Evolutionary conservation across 2,888 invertebrate genomes (phyloP).

Genomic region (Cyclophora punctaria): DNA sequence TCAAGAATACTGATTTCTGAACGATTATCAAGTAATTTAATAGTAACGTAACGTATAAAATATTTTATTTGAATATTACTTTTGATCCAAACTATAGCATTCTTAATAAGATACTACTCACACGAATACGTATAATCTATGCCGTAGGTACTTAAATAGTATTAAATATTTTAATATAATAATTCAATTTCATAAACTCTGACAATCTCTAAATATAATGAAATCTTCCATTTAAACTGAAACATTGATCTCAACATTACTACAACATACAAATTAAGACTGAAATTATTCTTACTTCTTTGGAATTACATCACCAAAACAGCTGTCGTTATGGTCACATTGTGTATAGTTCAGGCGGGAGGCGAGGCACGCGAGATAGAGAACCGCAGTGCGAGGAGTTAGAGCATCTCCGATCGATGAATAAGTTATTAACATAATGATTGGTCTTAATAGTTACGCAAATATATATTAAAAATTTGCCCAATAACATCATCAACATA

Average conservation of each 20-base stretch:
- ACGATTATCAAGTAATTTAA: constrained; percentile 5
- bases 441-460: too few relatives aligned
- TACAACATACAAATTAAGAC: constrained; percentile 44
- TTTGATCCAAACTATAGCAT: constrained; percentile 5
- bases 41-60: constrained; percentile 4
- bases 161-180: constrained; percentile 7
- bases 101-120: constrained; percentile 10
- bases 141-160: constrained; percentile 7
- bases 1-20: constrained; percentile 10
- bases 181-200: constrained; percentile 17
- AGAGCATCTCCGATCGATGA: too few relatives aligned
- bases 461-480: too few relatives aligned
- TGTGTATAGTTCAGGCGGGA: constrained; percentile 62
- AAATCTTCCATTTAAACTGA: constrained; percentile 17
- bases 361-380: too few relatives aligned
- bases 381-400: too few relatives aligned
- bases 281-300: constrained; percentile 71
- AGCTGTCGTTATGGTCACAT: constrained; percentile 71
- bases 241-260: constrained; percentile 28
- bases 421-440: too few relatives aligned
- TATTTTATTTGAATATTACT: constrained; percentile 1
- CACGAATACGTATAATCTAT: constrained; percentile 5
- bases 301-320: constrained; percentile 75
- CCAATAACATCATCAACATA: too few relatives aligned
- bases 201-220: constrained; percentile 5